Evolutionary conservation across 2,888 invertebrate species (phyloP), one percentile per base, ranked within the genome.

Genomic region (Ischnura elegans): DNA sequence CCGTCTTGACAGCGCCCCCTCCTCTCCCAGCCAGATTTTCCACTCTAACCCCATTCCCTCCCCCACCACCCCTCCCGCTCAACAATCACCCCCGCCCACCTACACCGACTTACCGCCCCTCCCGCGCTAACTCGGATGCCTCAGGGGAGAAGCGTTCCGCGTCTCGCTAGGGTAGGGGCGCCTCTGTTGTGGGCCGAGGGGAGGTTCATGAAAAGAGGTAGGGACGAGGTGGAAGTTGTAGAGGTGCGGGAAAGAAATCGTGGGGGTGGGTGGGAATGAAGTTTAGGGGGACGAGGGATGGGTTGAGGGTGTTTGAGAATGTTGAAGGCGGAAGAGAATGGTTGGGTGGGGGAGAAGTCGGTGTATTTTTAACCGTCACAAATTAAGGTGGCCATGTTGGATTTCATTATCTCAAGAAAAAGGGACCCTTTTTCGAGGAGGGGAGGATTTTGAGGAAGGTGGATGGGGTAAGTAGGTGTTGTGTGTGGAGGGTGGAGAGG

Each of bases 361-460:
- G 90, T 90, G 90, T 90, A 90, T 90, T 90, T 90, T 90, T 90
- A 90, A 90, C 61, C 90, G 93, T 84, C 93, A 85, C 93, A 93
- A 93, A 93, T 93, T 93, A 93, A 93, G 93, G 93, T 85, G 84
- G 93, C 85, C 93, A 93, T 93, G 93, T 93, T 93, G 93, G 93
- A 84, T 93, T 93, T 93, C 85, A 93, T 93, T 93, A 85, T 85
- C 93, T 93, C 76, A 90, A 90, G 90, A 90, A 90, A 90, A 90
- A 66, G 61, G 90, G 66, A 61, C 66, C 90, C 55, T 2, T 42
- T 25, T 61, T 76, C 16, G 61, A 55, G 47, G 90, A 66, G 43
- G 61, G 55, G 90, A n/a, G 25, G 55, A 47, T 21, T 51, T 29
- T 51, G 42, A 29, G n/a, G 55, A 55, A 47, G 61, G 13, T 4